Base-by-base conservation (phyloP, 2,113 vertebrate species). In the Rhabdomys dilectus region DNA sequence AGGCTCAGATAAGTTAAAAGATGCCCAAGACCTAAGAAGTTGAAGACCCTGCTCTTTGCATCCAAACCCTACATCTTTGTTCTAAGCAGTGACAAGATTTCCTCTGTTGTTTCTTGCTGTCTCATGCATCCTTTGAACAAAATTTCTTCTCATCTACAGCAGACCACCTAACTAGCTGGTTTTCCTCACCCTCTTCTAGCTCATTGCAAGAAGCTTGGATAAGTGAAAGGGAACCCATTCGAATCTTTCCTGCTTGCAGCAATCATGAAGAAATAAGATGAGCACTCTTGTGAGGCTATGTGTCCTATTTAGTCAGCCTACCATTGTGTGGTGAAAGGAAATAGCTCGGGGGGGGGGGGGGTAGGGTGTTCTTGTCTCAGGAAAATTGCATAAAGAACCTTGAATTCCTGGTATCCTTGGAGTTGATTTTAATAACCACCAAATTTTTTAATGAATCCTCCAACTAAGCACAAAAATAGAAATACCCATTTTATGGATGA, bases 191-290 rank as follows among this genome's bases (percentile, higher is more conserved):
- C 11, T 86, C 73, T 73, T 93, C 97, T 98, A 96, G 91, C 31
- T 95, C 92, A 81, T 51, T 76, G 7, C 97, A 99, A 98, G 99
- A 96, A 99, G 99, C 93, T 98, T 99, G 95, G 99, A 99, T 97
- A 99, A 99, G 98, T 98, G n/a, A 98, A 98, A 98, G 99, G 99
- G 99, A 99, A 87, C 99, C 99, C 17, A 99, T 99, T 96, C 97
- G 99, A 98, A 99, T 98, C 48, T 99, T 99, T 96, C 99, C 99
- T 82, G 99, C 99, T 93, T 98, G 99, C 86, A 99, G 99, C 97
- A 99, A 99, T 98, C 99, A 99, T 9, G 99, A 99, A 98, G 99
- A 99, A 99, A 99, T 99, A 99, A 99, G 99, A 99, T 99, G 12
- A 94, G 99, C 99, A 97, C 99, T 99, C 95, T 98, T 99, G 96